Evolutionary conservation across 2,888 invertebrate species (phyloP).

Genomic region (Baronia brevicornis): DNA sequence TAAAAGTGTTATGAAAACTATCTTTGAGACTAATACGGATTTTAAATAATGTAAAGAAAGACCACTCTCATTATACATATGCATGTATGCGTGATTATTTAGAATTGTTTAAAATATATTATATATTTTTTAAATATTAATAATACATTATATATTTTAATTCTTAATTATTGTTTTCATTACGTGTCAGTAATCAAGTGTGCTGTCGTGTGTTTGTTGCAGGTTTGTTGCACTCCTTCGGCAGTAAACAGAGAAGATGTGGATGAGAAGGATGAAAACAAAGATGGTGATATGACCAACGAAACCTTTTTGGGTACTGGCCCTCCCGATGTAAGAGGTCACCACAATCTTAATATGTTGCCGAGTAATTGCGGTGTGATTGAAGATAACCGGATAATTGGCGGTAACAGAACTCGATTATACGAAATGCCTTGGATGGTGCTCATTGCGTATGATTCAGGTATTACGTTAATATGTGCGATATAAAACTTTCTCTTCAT

Average conservation of each 20-base stretch:
- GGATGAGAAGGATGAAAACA: conserved; percentile 14
- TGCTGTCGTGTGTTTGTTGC: conserved; percentile 17
- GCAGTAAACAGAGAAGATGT: not conserved
- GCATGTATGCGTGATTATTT: too few relatives aligned
- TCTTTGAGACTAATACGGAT: too few relatives aligned
- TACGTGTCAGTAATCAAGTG: too few relatives aligned
- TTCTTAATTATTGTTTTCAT: too few relatives aligned
- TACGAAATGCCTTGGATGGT: conserved; percentile 87
- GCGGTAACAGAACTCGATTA: conserved; percentile 76
- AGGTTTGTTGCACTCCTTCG: conserved; percentile 36
- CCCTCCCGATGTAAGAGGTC: conserved; percentile 32
- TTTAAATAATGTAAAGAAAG: too few relatives aligned
- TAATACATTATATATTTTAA: too few relatives aligned
- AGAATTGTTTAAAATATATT: too few relatives aligned
- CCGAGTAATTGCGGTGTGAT: conserved; percentile 73
- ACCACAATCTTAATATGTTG: conserved; percentile 41
- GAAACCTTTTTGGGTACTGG: conserved; percentile 14
- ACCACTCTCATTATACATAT: too few relatives aligned
- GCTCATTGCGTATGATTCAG: conserved; percentile 76
- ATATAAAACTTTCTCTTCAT: not conserved
- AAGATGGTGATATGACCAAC: conserved; percentile 16
- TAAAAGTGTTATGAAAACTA: too few relatives aligned
- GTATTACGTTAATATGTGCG: conserved; percentile 26
- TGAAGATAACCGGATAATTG: conserved; percentile 72
- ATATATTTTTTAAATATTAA: too few relatives aligned